A percentile compares a stretch with the other conserved stretches of the same genome.
These are phyloP conservation scores for Panthera leo DNA, from an alignment of 2,113 vertebrate species.

Conservation along the genomic window DNA sequence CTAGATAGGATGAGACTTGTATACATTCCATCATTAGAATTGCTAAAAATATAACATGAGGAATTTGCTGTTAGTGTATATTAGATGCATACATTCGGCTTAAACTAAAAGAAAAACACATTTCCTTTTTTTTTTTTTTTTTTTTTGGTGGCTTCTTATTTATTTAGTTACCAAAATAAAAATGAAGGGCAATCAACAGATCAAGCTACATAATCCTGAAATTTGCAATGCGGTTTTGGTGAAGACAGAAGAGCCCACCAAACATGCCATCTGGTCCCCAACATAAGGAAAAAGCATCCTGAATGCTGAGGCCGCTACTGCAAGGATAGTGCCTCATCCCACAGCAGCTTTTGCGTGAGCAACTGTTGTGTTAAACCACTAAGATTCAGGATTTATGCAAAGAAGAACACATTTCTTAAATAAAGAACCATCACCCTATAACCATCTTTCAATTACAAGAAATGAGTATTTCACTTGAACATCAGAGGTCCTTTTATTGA, in stretches of 20 bases:
- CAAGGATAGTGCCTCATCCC: background rate
- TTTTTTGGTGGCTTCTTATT: background rate
- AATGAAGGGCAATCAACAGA: background rate
- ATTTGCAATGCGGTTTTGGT: background rate
- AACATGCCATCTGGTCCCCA: background rate
- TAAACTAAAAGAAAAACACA: background rate
- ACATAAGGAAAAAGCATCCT: background rate
- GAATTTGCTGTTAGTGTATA: background rate
- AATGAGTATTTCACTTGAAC: background rate
- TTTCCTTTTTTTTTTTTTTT: background rate
- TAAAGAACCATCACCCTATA: background rate
- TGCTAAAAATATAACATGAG: background rate
- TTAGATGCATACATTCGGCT: background rate
- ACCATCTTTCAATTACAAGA: background rate
- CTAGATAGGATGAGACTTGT: background rate
- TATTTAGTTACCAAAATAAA: slow-evolving; percentile 11
- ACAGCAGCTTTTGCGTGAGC: background rate
- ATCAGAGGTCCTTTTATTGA: background rate
- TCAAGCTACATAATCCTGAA: background rate
- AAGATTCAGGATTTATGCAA: background rate
- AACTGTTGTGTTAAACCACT: background rate
- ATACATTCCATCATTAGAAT: background rate
- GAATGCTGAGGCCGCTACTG: background rate
- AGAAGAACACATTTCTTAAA: background rate
- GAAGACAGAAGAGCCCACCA: background rate